phyloP scores from a whole-genome alignment of 2,113 vertebrate species.

The Condylura cristata region DNA sequence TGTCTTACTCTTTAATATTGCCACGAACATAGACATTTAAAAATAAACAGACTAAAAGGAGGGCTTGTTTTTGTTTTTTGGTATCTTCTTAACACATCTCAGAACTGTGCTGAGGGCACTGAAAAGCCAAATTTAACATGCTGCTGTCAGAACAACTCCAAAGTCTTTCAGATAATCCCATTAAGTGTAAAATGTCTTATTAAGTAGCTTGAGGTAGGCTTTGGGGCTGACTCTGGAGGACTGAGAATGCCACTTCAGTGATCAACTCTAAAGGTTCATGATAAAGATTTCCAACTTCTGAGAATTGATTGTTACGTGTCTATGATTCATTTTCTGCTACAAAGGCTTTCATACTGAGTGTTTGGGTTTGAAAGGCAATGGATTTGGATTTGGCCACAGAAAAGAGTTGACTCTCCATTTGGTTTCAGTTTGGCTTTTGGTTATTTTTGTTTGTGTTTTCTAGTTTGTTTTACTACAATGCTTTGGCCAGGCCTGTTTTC shows the following conservation, averaged over 20 bases:
- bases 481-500: background rate
- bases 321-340: slow-evolving; percentile 79
- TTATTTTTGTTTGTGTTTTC: slow-evolving; percentile 76
- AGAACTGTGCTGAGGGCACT: background rate
- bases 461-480: slow-evolving; percentile 65
- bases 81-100: background rate
- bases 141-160: background rate
- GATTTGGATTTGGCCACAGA: slow-evolving; percentile 68
- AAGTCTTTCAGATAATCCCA: slow-evolving; percentile 47
- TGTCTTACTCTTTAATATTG: no score
- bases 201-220: slow-evolving; percentile 47
- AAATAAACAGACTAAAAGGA: slow-evolving; percentile 16
- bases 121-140: slow-evolving; percentile 4
- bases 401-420: slow-evolving; percentile 64
- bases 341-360: slow-evolving; percentile 66
- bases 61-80: background rate
- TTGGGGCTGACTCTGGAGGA: background rate
- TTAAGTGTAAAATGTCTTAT: slow-evolving; percentile 14
- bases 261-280: slow-evolving; percentile 58
- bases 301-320: slow-evolving; percentile 72
- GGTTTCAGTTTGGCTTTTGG: slow-evolving; percentile 73
- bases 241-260: slow-evolving; percentile 40
- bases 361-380: slow-evolving; percentile 72
- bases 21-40: background rate
- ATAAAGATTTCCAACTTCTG: slow-evolving; percentile 69